phyloP scores from a whole-genome alignment of 2,797 vertebrate genomes.

The Dromococcyx pavoninus region DNA sequence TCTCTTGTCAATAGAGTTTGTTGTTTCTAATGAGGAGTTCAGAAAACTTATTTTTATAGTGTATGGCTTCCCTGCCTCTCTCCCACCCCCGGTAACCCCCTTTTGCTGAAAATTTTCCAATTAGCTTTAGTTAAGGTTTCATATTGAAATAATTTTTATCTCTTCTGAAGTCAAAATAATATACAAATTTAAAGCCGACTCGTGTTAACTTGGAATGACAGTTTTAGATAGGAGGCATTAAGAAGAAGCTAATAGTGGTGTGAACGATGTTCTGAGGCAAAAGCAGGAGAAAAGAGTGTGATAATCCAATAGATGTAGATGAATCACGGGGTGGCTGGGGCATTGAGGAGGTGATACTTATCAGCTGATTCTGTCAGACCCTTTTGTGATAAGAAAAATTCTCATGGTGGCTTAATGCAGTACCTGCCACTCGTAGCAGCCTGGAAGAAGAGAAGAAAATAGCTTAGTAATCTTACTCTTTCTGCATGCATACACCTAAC shows the following conservation, averaged over 20 bases:
- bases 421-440: not conserved
- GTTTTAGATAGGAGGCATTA: not conserved
- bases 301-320: not conserved
- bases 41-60: not conserved
- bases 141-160: not conserved
- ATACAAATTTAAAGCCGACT: not conserved
- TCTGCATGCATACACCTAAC: not conserved
- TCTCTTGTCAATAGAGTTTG: not conserved
- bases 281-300: not conserved
- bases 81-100: not conserved
- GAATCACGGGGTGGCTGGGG: not conserved
- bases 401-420: not conserved
- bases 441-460: not conserved
- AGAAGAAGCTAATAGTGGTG: not conserved
- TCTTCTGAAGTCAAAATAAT: not conserved
- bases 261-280: not conserved
- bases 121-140: not conserved
- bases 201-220: not conserved
- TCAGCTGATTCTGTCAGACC: not conserved
- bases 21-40: not conserved
- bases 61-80: not conserved
- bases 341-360: not conserved
- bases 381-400: conserved; percentile 14
- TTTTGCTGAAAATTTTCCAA: not conserved
- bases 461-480: not conserved